Percentiles rank a stretch among this genome's conserved stretches.
These are phyloP conservation scores for Caenorhabditis angaria DNA, from an alignment of 2,888 invertebrate species.

Conservation along the genomic window DNA sequence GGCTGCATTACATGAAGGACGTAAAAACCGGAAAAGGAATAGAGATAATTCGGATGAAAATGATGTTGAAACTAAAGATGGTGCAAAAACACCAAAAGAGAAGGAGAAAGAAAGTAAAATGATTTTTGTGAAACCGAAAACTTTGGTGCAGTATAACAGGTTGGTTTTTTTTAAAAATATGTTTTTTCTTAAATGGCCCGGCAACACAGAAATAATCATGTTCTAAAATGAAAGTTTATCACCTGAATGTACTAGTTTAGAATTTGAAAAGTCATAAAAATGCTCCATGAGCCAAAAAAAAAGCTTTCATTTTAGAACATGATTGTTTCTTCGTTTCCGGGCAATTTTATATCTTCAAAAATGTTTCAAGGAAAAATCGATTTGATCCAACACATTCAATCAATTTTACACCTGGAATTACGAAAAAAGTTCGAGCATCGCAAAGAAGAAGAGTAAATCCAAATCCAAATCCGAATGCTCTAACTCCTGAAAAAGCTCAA, in stretches of 20 bases:
- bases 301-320: too few species aligned
- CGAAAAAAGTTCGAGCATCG: background rate
- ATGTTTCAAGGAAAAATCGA: background rate
- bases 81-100: background rate
- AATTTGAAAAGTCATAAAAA: too few species aligned
- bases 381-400: background rate
- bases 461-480: background rate
- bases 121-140: background rate
- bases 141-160: conserved; percentile 7
- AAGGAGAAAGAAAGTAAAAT: background rate
- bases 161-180: background rate
- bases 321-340: too few species aligned
- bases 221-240: too few species aligned
- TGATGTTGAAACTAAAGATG: background rate
- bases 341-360: background rate
- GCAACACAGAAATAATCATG: background rate
- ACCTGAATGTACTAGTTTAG: too few species aligned
- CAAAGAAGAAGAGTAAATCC: background rate
- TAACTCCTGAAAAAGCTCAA: background rate
- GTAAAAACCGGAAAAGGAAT: background rate
- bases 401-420: conserved; percentile 7
- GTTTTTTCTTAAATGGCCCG: background rate
- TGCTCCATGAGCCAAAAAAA: too few species aligned
- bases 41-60: background rate
- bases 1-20: background rate